Base-by-base conservation (phyloP, 2,888 invertebrate species). In the Tetragonula carbonaria region DNA sequence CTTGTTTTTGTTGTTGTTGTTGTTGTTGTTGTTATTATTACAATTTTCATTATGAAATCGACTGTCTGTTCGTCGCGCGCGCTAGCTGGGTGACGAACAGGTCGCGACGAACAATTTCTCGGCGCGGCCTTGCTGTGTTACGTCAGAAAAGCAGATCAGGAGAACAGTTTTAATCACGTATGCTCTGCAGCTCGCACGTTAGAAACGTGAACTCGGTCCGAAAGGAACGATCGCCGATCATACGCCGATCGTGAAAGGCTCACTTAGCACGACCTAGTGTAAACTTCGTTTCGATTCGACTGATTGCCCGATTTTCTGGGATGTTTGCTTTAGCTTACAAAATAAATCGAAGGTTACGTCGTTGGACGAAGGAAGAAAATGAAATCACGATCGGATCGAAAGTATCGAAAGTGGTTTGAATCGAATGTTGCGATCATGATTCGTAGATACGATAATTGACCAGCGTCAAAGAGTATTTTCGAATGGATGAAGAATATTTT, bases 71-170 rank as follows among this genome's bases (percentile, higher is more conserved):
- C 23, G 23, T 23, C 23, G 90, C 86, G 89, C 87, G 78, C 80
- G 23, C 8, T 18, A 16, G 23, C 23, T 8, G 28, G 82, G 75
- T 78, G 82, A 80, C 79, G 78, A 78, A 85, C 84, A 84, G 73
- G 74, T 84, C 82, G 78, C 72, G 51, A 59, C 68, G 82, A 87
- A 86, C 77, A 84, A 78, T 88, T 89, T 82, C 89, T 87, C 82
- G 72, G 55, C 78, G 81, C 92, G 92, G 90, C 92, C 92, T 92
- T 92, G 92, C 91, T 87, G 87, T 87, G 89, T 92, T 92, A 92
- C 92, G 87, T 88, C 90, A 90, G 86, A 84, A 86, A 87, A 91
- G 86, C 88, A 81, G 91, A 91, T 87, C 88, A 86, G 84, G 78
- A 71, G 78, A 72, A 63, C 78, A 76, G 74, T 86, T 88, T 79